A percentile compares a stretch with the other conserved stretches of the same genome.
Conservation (phyloP, 2,113 vertebrate species). For the Oceanodroma tethys region DNA sequence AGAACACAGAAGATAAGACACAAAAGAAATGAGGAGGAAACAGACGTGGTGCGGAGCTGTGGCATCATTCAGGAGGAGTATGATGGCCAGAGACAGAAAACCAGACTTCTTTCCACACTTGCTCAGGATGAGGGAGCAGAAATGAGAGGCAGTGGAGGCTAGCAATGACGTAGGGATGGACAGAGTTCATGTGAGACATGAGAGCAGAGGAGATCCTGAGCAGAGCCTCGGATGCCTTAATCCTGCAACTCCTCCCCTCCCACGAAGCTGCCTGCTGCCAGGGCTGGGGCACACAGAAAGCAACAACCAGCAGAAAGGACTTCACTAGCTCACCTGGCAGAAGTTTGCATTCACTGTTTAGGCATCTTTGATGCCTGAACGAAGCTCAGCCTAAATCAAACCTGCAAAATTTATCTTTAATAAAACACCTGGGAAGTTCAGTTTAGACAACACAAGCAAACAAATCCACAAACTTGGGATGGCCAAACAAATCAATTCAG, state of each 20-base stretch:
- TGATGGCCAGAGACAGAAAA: not conserved
- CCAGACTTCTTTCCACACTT: not conserved
- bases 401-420: not conserved
- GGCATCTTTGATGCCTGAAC: not conserved
- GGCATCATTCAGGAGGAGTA: not conserved
- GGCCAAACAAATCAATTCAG: not conserved
- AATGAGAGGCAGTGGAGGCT: not conserved
- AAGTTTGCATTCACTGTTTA: not conserved
- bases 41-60: not conserved
- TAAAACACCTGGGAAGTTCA: not conserved
- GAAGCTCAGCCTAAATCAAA: no score
- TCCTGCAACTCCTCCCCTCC: not conserved
- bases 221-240: not conserved
- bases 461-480: not conserved
- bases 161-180: not conserved
- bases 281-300: not conserved
- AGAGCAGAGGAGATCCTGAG: not conserved
- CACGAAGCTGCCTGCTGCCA: not conserved
- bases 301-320: not conserved
- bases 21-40: not conserved
- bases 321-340: not conserved
- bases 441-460: not conserved
- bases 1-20: not conserved
- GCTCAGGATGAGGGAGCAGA: not conserved
- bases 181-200: not conserved